Conservation (phyloP, 2,113 vertebrate species). For the Poeciliopsis occidentalis region DNA sequence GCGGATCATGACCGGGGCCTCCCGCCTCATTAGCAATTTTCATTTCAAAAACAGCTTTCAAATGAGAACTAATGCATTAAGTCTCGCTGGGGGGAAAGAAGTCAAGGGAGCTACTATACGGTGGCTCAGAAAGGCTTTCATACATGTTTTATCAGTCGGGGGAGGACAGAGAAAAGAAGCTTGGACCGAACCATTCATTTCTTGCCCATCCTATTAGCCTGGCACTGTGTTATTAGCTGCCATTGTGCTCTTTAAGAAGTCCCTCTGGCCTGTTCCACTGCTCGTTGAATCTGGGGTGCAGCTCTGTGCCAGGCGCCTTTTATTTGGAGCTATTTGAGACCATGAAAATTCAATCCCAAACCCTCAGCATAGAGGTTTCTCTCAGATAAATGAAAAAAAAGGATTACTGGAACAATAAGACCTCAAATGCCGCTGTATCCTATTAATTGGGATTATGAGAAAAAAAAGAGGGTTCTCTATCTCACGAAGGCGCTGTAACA, state of each 20-base stretch:
- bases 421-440: constrained; percentile 69
- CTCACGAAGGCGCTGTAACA: constrained; percentile 14
- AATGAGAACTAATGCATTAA: constrained; percentile 81
- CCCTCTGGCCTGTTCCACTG: constrained; percentile 70
- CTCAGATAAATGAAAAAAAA: constrained; percentile 69
- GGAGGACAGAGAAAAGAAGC: constrained; percentile 66
- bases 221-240: constrained; percentile 77
- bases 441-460: constrained; percentile 71
- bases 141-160: constrained; percentile 73
- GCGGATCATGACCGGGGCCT: constrained; percentile 70
- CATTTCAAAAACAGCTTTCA: constrained; percentile 77
- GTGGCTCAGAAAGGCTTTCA: constrained; percentile 72
- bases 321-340: constrained; percentile 65
- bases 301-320: constrained; percentile 64
- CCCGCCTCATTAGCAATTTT: constrained; percentile 79
- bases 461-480: constrained; percentile 15
- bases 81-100: constrained; percentile 51
- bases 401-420: constrained; percentile 72
- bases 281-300: constrained; percentile 67
- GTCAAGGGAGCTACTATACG: constrained; percentile 64
- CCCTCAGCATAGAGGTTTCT: constrained; percentile 71
- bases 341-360: constrained; percentile 78
- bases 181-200: constrained; percentile 71
- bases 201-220: constrained; percentile 75
- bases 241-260: constrained; percentile 74